A percentile compares a stretch with the other conserved stretches of the same genome.
phyloP scores from a whole-genome alignment of 2,113 vertebrate genomes.

The Tenrec ecaudatus region DNA sequence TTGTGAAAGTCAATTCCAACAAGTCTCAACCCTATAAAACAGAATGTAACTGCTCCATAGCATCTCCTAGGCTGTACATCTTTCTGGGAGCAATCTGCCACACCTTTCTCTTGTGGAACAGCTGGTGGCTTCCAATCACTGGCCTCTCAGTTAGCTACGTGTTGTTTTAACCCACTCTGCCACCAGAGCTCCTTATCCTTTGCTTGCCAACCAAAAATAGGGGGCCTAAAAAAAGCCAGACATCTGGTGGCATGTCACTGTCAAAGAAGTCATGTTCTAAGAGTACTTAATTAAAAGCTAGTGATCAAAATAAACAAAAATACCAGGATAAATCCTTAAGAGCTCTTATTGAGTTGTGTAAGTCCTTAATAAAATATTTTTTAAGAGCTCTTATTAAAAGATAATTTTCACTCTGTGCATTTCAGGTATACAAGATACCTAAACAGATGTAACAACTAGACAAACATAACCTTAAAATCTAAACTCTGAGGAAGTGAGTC shows the following conservation, averaged over 20 bases:
- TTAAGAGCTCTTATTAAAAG: conserved; percentile 57
- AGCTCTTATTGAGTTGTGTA: conserved; percentile 51
- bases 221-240: conserved; percentile 42
- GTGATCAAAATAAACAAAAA: conserved; percentile 38
- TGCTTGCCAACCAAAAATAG: background rate
- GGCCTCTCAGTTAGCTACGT: too few species aligned
- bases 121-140: too few species aligned
- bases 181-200: background rate
- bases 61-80: too few species aligned
- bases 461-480: conserved; percentile 69
- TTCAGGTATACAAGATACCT: conserved; percentile 29
- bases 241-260: conserved; percentile 34
- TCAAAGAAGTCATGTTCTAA: conserved; percentile 62
- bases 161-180: too few species aligned
- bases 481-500: conserved; percentile 65
- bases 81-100: too few species aligned
- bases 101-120: too few species aligned
- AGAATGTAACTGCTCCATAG: too few species aligned
- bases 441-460: conserved; percentile 52
- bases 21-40: too few species aligned
- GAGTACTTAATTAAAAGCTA: conserved; percentile 28
- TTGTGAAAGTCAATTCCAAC: background rate
- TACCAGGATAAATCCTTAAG: conserved; percentile 56
- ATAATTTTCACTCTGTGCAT: conserved; percentile 40
- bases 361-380: too few species aligned